A percentile compares a stretch with the other conserved stretches of the same genome.
Evolutionary conservation across 2,888 invertebrate genomes (phyloP).

Genomic region (Melikaiella ostensackeni): DNA sequence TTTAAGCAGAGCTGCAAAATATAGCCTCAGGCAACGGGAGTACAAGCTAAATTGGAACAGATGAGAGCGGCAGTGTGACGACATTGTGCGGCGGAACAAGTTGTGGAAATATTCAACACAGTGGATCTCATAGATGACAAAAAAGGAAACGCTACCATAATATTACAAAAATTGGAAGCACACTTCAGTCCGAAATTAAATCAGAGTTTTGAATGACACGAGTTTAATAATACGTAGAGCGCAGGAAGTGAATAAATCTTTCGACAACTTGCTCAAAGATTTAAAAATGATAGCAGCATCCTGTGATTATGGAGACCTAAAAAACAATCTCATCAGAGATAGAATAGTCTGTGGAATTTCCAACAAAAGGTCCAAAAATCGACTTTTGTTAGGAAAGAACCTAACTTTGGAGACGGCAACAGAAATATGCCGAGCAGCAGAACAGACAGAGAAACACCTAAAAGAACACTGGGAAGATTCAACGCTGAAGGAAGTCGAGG

Average conservation of each 20-base stretch:
- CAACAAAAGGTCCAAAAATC: too few relatives aligned
- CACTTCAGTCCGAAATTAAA: constrained; percentile 41
- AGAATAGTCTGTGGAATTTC: too few relatives aligned
- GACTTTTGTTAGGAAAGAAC: too few relatives aligned
- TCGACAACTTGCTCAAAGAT: too few relatives aligned
- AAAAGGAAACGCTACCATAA: constrained; percentile 17
- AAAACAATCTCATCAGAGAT: too few relatives aligned
- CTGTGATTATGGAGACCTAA: too few relatives aligned
- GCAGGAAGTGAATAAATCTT: too few relatives aligned
- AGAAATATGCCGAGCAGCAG: constrained; percentile 46
- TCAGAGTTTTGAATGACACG: constrained; percentile 51
- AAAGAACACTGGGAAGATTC: constrained; percentile 1
- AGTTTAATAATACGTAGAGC: too few relatives aligned
- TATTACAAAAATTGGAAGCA: constrained; percentile 38
- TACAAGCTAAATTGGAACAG: constrained; percentile 38
- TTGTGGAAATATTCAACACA: constrained; percentile 42
- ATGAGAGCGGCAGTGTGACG: constrained; percentile 45
- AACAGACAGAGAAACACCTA: constrained; percentile 46
- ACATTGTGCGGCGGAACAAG: constrained; percentile 48
- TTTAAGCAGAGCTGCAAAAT: constrained; percentile 46
- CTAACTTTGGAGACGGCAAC: constrained; percentile 33
- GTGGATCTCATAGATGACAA: constrained; percentile 36
- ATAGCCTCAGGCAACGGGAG: constrained; percentile 44
- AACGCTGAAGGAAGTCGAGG: constrained; percentile 8
- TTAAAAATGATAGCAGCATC: too few relatives aligned